Evolutionary conservation across 1,140 invertebrate genomes (phyloP).

Genomic region (Pseudoatta argentina): DNA sequence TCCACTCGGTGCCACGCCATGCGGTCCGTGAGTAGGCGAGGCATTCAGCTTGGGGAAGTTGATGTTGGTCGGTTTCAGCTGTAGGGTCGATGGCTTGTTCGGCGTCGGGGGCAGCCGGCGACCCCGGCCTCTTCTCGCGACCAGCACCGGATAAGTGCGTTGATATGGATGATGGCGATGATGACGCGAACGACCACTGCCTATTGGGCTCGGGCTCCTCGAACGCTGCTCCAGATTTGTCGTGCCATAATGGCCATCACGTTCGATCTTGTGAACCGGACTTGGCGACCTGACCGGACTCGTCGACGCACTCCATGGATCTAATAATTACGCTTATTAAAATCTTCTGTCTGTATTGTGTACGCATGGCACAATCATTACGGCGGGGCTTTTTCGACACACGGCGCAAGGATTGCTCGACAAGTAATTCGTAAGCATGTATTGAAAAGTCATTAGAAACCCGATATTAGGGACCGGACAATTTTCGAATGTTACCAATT

Average conservation of each 20-base stretch:
- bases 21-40: conserved; percentile 92
- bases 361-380: not conserved
- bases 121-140: conserved; percentile 90
- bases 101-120: conserved; percentile 94
- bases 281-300: conserved; percentile 93
- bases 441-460: not conserved
- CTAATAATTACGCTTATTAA: conserved; percentile 79
- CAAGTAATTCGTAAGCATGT: conserved; percentile 50
- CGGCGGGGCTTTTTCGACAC: not conserved
- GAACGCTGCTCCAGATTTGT: conserved; percentile 94
- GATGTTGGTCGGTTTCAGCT: conserved; percentile 92
- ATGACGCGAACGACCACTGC: conserved; percentile 82
- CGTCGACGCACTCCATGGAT: conserved; percentile 92
- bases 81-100: conserved; percentile 95
- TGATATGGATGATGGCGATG: conserved; percentile 88
- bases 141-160: conserved; percentile 91
- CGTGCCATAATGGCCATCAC: conserved; percentile 90
- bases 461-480: not conserved
- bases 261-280: conserved; percentile 88
- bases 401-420: conserved; percentile 23
- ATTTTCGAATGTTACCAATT: not conserved
- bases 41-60: conserved; percentile 97
- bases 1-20: conserved; percentile 82
- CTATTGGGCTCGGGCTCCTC: conserved; percentile 92
- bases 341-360: not conserved